Evolutionary conservation across 2,113 vertebrate genomes (phyloP).

Genomic region (Eublepharis macularius): DNA sequence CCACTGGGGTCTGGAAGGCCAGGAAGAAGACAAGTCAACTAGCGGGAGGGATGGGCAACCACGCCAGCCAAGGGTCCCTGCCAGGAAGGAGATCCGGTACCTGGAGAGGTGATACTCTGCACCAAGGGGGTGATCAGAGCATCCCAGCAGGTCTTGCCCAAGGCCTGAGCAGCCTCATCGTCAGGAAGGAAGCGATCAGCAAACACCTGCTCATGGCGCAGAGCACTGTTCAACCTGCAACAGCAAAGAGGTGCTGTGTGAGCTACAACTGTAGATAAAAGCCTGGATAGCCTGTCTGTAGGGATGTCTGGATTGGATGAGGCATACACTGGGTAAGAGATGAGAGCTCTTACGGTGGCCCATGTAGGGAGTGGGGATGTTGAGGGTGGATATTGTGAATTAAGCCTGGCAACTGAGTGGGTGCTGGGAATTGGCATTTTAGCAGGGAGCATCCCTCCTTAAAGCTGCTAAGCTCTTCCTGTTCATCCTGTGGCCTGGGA

Average conservation of each 20-base stretch:
- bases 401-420: neutral
- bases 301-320: neutral
- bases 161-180: conserved; percentile 83
- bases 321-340: no score
- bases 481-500: no score
- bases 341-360: neutral
- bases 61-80: neutral
- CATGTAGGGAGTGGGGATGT: neutral
- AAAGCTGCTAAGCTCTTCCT: neutral
- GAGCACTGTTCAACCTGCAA: conserved; percentile 85
- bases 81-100: conserved; percentile 54
- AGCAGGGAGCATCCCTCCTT: neutral
- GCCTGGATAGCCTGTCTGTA: neutral
- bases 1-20: conserved; percentile 51
- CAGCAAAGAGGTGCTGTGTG: neutral
- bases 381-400: neutral
- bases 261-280: neutral
- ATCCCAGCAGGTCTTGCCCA: conserved; percentile 95
- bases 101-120: conserved; percentile 86
- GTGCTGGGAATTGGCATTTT: neutral
- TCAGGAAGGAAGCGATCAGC: conserved; percentile 90
- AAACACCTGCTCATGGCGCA: conserved; percentile 91
- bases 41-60: accelerated
- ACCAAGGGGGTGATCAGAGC: conserved; percentile 89
- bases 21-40: accelerated